Evolutionary conservation across 2,113 vertebrate species (phyloP).

Genomic region (Cinclus mexicanus): DNA sequence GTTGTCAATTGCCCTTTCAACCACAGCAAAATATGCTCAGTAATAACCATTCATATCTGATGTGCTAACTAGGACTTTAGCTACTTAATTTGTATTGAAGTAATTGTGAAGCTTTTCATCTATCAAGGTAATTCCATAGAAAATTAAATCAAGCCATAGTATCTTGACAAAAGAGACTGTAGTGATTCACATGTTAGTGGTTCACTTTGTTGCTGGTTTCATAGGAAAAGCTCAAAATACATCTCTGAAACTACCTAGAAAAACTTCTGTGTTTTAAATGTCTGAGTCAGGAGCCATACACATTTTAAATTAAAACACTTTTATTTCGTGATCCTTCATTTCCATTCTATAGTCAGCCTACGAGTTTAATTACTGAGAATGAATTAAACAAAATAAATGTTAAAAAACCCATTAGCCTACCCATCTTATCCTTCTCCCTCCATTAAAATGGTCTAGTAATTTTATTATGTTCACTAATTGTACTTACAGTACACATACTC

Average conservation of each 20-base stretch:
- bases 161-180: not conserved
- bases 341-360: not conserved
- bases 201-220: not conserved
- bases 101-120: conserved; percentile 6
- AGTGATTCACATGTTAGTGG: not conserved
- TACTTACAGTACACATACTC: not conserved
- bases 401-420: not conserved
- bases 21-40: conserved; percentile 5
- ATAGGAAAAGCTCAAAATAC: not conserved
- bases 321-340: not conserved
- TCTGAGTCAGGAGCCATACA: not conserved
- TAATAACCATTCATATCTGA: conserved; percentile 4
- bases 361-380: not conserved
- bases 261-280: not conserved
- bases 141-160: not conserved
- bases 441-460: not conserved
- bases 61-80: not conserved
- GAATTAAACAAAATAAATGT: not conserved
- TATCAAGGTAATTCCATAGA: not conserved
- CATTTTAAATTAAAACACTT: not conserved
- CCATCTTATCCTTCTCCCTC: not conserved
- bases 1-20: conserved; percentile 13
- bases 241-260: not conserved
- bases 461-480: not conserved
- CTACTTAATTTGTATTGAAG: not conserved